A percentile compares a stretch with the other conserved stretches of the same genome.
Conservation (phyloP, 2,113 vertebrate genomes). For the Edolisoma coerulescens region DNA sequence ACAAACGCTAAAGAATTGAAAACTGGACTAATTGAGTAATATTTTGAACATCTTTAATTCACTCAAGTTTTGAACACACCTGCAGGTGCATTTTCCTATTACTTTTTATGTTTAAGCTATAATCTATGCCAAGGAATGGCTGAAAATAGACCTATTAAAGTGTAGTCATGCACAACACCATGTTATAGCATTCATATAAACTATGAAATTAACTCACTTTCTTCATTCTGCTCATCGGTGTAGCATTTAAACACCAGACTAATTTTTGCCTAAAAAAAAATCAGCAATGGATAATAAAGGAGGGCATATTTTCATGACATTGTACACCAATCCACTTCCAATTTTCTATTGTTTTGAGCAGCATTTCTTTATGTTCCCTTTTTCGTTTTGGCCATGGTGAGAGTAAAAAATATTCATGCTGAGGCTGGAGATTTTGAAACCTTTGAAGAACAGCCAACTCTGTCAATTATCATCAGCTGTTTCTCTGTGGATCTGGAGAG, state of each 20-base stretch:
- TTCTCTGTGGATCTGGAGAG: neutral
- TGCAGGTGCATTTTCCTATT: neutral
- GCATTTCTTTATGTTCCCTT: neutral
- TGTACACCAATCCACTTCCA: neutral
- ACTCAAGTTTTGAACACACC: neutral
- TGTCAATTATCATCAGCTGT: neutral
- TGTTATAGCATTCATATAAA: neutral
- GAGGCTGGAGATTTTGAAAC: neutral
- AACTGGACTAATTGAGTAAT: neutral
- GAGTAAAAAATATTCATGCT: neutral
- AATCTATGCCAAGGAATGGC: neutral
- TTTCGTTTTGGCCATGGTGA: neutral
- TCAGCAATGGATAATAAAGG: neutral
- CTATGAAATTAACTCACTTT: neutral
- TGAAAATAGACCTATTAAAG: neutral
- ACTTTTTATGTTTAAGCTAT: neutral
- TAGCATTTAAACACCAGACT: neutral
- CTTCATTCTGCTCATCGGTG: neutral
- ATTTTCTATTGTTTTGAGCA: neutral
- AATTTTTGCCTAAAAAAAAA: neutral
- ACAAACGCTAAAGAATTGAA: neutral
- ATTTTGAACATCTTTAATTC: neutral
- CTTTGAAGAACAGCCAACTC: neutral
- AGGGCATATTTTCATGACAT: neutral
- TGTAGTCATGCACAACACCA: neutral